phyloP scores from a whole-genome alignment of 2,888 invertebrate species.

The Fragum sueziense region DNA sequence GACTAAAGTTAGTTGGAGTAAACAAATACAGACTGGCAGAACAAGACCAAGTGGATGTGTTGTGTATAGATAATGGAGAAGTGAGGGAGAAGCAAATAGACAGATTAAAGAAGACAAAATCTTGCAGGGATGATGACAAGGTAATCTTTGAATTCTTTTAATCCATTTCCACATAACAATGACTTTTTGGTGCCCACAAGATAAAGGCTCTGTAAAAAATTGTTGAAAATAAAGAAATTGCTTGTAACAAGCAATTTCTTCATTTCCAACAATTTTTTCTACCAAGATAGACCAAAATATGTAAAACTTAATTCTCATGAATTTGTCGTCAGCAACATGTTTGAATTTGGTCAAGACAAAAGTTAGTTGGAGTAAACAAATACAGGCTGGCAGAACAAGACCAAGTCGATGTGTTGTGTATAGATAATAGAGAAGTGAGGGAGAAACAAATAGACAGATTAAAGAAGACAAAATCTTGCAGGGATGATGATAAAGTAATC shows the following conservation, averaged over 20 bases:
- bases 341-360: no score
- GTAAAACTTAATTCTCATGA: no score
- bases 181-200: no score
- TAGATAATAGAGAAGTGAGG: conserved; percentile 85
- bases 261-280: no score
- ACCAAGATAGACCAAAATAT: no score
- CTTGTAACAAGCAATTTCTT: no score
- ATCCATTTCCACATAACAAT: no score
- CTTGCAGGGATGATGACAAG: conserved; percentile 75
- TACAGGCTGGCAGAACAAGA: conserved; percentile 84
- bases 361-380: conserved; percentile 81
- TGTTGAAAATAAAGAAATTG: no score
- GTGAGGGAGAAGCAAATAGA: conserved; percentile 84
- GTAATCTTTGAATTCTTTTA: no score
- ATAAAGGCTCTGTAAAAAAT: no score
- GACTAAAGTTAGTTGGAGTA: conserved; percentile 15
- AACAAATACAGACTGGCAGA: conserved; percentile 84
- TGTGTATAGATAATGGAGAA: conserved; percentile 84
- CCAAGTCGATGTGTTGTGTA: conserved; percentile 84
- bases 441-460: conserved; percentile 84
- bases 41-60: conserved; percentile 84
- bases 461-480: conserved; percentile 78
- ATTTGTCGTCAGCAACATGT: no score
- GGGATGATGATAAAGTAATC: conserved; percentile 77
- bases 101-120: conserved; percentile 82